phyloP scores from a whole-genome alignment of 2,888 invertebrate genomes.

The Neoascia interrupta region DNA sequence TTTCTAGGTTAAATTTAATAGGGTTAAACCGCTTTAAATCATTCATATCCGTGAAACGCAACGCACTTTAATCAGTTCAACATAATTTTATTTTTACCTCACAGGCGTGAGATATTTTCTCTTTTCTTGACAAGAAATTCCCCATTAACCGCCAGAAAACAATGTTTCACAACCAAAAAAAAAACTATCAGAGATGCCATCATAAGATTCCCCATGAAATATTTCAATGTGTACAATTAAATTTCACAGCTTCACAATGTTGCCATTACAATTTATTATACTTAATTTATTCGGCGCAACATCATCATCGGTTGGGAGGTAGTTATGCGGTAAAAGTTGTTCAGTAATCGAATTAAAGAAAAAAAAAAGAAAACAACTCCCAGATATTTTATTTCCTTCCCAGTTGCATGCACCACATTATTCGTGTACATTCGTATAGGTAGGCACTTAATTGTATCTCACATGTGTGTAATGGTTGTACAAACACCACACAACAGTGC shows the following conservation, averaged over 20 bases:
- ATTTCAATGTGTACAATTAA: slow-evolving; percentile 23
- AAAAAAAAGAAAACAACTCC: slow-evolving; percentile 29
- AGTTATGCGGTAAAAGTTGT: slow-evolving; percentile 54
- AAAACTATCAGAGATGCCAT: not conserved
- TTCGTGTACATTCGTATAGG: slow-evolving; percentile 26
- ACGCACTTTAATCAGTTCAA: no score
- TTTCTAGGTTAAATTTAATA: no score
- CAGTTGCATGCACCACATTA: slow-evolving; percentile 31
- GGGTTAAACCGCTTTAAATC: no score
- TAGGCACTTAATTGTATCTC: slow-evolving; percentile 1
- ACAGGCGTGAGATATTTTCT: slow-evolving; percentile 8
- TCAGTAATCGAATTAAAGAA: slow-evolving; percentile 47
- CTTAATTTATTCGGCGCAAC: slow-evolving; percentile 20
- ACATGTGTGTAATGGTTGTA: not conserved
- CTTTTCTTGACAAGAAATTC: slow-evolving; percentile 3
- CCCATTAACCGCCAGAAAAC: slow-evolving; percentile 3
- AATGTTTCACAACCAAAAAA: no score
- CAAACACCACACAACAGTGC: not conserved
- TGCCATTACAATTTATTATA: slow-evolving; percentile 13
- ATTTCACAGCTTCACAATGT: slow-evolving; percentile 25
- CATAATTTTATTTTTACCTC: no score
- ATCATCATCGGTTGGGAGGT: not conserved
- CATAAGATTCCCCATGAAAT: slow-evolving; percentile 8
- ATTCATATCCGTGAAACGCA: no score
- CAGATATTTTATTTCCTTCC: slow-evolving; percentile 42